Base-by-base conservation (phyloP, 2,113 vertebrate species). In the Ochotona princeps region DNA sequence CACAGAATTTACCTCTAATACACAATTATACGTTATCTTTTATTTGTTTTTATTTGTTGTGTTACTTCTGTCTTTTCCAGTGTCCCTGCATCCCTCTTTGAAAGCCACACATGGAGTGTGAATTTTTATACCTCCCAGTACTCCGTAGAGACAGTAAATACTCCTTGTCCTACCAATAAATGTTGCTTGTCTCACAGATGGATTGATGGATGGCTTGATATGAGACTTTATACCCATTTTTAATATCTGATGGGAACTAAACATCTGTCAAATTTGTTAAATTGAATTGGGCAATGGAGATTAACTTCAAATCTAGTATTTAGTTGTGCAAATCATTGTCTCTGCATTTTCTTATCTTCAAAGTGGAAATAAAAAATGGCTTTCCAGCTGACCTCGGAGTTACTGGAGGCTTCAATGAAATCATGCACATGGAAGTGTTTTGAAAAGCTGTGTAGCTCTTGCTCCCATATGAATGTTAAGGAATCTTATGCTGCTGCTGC, bases 1-100 rank as follows among this genome's bases (percentile, higher is more conserved):
- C 38, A 93, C 7, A 61, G 79, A 25, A 95, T n/a, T 95, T 93
- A 93, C 66, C 49, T 0, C 0, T 65, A 38, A 61, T 35, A 89
- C 83, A 80, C 28, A 73, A 80, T 92, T 96, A 47, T 61, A 87
- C 38, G 86, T 92, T 91, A 90, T 96, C 95, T 78, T 65, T 73
- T 23, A 81, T 63, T 94, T 65, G 72, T 85, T 93, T 87, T 87
- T 90, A 54, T 93, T 89, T 87, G 66, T 83, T 78, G 28, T 83
- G 32, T 89, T 91, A 89, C 54, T 89, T 87, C 89, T 87, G 35
- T 89, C 82, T 95, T 87, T 90, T 90, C 61, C 32, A 75, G 51
- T 11, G 74, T 88, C 38, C n/a, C 4, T 51, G 63, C n/a, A 85
- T 81, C 80, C 38, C 35, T 89, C 87, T 26, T 90, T 92, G 51